Percentiles rank a stretch among this genome's conserved stretches.
phyloP scores from a whole-genome alignment of 2,888 invertebrate genomes.

The Stegana nigrithorax region DNA sequence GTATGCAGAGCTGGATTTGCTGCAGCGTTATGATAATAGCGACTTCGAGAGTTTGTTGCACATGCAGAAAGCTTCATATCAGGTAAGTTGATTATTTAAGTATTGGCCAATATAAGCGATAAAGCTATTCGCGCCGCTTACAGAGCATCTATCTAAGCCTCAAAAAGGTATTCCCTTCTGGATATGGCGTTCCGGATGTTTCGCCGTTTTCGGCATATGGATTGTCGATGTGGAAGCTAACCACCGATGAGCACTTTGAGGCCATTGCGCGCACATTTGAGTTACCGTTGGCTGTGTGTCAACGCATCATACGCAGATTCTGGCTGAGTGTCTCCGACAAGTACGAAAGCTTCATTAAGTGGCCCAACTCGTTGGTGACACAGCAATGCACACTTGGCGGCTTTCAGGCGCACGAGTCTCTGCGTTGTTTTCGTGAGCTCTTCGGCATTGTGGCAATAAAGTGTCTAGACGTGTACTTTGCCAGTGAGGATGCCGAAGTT shows the following conservation, averaged over 20 bases:
- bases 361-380: conserved; percentile 59
- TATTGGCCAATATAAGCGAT: too few relatives aligned
- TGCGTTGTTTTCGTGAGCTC: conserved; percentile 50
- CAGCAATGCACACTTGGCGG: conserved; percentile 51
- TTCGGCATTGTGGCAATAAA: conserved; percentile 62
- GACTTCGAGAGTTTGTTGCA: conserved; percentile 61
- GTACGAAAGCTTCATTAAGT: conserved; percentile 64
- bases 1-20: conserved; percentile 53
- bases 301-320: conserved; percentile 60
- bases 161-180: too few relatives aligned
- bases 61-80: conserved; percentile 59
- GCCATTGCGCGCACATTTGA: conserved; percentile 64
- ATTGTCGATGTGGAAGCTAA: conserved; percentile 63
- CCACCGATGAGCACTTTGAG: conserved; percentile 66
- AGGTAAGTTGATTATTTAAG: conserved; percentile 41
- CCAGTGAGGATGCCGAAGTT: conserved; percentile 62
- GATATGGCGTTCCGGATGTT: too few relatives aligned
- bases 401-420: conserved; percentile 40
- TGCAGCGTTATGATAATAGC: conserved; percentile 55
- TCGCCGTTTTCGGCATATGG: conserved; percentile 61
- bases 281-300: conserved; percentile 56
- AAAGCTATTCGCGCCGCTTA: too few relatives aligned
- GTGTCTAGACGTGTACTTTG: conserved; percentile 63
- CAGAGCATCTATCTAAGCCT: conserved; percentile 31
- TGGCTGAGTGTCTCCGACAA: conserved; percentile 64